A percentile compares a stretch with the other conserved stretches of the same genome.
Conservation (phyloP, 2,113 vertebrate species). For the Blennius ocellaris region DNA sequence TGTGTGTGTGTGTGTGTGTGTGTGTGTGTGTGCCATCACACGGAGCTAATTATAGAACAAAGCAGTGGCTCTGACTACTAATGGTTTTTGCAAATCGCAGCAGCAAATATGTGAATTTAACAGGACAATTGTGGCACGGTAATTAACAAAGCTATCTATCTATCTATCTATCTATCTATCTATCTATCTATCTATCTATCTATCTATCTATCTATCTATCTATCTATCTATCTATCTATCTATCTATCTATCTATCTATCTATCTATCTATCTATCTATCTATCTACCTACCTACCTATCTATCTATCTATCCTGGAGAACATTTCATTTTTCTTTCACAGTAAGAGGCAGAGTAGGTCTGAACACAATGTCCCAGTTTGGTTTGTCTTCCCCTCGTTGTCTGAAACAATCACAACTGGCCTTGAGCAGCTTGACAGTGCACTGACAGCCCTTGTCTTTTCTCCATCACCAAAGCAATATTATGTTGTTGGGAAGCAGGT, state of each 20-base stretch:
- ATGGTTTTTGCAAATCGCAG: conserved; percentile 23
- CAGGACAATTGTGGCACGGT: conserved; percentile 2
- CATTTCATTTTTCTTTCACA: conserved; percentile 14
- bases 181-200: conserved; percentile 5
- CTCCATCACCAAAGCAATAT: conserved; percentile 9
- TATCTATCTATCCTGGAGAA: background rate
- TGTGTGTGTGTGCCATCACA: background rate
- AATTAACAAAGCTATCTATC: conserved; percentile 1
- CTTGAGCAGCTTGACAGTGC: conserved; percentile 10
- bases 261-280: background rate
- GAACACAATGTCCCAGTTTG: conserved; percentile 40
- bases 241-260: conserved; percentile 5
- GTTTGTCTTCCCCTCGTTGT: conserved; percentile 15
- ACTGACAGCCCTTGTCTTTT: conserved; percentile 21
- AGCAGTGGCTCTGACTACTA: conserved; percentile 34
- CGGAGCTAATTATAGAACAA: conserved; percentile 55
- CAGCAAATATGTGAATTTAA: conserved; percentile 13
- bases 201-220: conserved; percentile 8
- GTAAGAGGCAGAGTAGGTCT: conserved; percentile 18
- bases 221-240: conserved; percentile 3
- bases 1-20: too few species aligned
- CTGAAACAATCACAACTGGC: conserved; percentile 30
- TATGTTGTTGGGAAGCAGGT: conserved; percentile 31
- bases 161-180: conserved; percentile 5
- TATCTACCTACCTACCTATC: background rate